phyloP scores from a whole-genome alignment of 2,797 vertebrate genomes.

The Rhabdomys pumilio region DNA sequence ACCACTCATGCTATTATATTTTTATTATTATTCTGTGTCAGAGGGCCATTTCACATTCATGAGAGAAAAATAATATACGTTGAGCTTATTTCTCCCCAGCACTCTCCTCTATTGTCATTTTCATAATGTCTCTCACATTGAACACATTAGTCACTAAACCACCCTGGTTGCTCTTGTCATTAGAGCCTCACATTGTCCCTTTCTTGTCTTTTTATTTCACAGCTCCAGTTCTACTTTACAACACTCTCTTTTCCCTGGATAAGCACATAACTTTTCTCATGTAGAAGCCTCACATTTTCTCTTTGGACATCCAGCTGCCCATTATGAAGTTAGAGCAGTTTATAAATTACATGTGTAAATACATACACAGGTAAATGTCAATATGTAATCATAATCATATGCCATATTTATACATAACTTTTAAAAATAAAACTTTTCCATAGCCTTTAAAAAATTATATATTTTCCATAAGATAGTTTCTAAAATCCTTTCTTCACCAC shows the following conservation, averaged over 20 bases:
- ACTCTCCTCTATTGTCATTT: not conserved
- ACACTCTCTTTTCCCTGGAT: not conserved
- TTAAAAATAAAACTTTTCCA: constrained; percentile 23
- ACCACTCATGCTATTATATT: not conserved
- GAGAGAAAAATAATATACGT: not conserved
- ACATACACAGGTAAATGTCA: not conserved
- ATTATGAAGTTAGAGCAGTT: not conserved
- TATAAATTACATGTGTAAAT: not conserved
- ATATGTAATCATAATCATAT: not conserved
- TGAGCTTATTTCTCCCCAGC: not conserved
- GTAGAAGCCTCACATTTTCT: not conserved
- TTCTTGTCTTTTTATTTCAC: not conserved
- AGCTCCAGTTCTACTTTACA: not conserved
- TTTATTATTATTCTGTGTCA: too few species aligned
- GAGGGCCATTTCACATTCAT: not conserved
- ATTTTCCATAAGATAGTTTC: not conserved
- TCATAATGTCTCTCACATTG: not conserved
- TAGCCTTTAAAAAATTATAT: not conserved
- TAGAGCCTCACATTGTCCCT: not conserved
- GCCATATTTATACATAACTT: not conserved
- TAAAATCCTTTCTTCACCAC: not conserved
- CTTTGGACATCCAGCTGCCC: not conserved
- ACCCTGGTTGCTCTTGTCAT: not conserved
- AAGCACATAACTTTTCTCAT: not conserved
- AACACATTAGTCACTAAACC: not conserved